Conservation (phyloP, 2,113 vertebrate species). For the Hyperoodon ampullatus region DNA sequence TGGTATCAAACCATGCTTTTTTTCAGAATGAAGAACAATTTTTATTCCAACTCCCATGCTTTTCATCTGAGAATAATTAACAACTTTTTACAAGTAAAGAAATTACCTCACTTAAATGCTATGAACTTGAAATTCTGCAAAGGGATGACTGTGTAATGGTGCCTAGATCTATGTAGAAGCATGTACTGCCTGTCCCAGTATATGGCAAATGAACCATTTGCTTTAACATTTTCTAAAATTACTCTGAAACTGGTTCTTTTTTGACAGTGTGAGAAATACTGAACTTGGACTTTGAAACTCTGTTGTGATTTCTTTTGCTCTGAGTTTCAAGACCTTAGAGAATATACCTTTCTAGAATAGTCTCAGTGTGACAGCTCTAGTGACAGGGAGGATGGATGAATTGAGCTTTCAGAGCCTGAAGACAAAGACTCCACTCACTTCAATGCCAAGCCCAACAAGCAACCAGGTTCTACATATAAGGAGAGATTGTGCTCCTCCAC, state of each 20-base stretch:
- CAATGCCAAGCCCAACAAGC: background rate
- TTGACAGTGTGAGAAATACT: background rate
- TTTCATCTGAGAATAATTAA: conserved; percentile 29
- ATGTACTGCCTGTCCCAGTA: background rate
- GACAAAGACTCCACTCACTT: background rate
- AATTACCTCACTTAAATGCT: background rate
- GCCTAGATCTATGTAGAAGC: background rate
- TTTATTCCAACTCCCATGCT: background rate
- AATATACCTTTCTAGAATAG: background rate
- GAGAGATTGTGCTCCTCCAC: background rate
- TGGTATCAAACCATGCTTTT: background rate
- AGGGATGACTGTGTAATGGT: background rate
- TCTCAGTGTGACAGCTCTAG: background rate
- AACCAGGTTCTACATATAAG: background rate
- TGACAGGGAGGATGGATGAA: background rate
- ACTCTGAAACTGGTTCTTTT: background rate
- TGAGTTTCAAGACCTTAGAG: background rate
- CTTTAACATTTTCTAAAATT: background rate
- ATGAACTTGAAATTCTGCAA: background rate
- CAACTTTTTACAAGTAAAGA: background rate
- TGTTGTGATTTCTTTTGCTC: background rate
- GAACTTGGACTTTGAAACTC: background rate
- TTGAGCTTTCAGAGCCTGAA: background rate
- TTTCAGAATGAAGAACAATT: background rate
- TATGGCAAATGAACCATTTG: background rate